Conservation (phyloP, 2,888 invertebrate species). For the Archips xylosteana region DNA sequence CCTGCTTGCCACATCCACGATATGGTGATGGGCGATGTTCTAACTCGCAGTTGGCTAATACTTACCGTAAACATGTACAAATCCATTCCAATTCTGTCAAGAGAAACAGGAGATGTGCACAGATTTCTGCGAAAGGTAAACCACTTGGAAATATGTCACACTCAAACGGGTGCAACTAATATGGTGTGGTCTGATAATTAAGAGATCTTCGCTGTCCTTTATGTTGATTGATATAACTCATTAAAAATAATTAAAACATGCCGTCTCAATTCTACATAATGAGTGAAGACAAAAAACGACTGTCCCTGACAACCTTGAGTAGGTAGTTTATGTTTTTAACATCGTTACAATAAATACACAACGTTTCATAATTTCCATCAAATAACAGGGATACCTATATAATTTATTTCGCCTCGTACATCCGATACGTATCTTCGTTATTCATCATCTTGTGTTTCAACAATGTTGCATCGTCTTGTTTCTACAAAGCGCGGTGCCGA, state of each 20-base stretch:
- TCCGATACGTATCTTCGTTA: constrained; percentile 36
- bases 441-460: constrained; percentile 23
- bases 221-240: not conserved
- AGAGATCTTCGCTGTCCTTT: not conserved
- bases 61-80: not conserved
- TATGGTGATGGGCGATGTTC: constrained; percentile 18
- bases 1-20: constrained; percentile 20
- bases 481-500: constrained; percentile 29
- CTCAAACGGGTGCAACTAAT: too few relatives aligned
- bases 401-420: constrained; percentile 22
- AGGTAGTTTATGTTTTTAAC: not conserved
- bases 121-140: not conserved
- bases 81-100: not conserved
- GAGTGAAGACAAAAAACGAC: not conserved
- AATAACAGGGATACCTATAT: constrained; percentile 16
- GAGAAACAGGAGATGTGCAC: not conserved
- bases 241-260: not conserved
- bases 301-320: not conserved
- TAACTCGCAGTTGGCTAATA: constrained; percentile 2
- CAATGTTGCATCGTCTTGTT: constrained; percentile 15
- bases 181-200: not conserved
- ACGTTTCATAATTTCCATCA: constrained; percentile 21
- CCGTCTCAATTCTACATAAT: not conserved
- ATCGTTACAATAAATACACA: constrained; percentile 16
- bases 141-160: not conserved